Percentiles rank a stretch among this genome's conserved stretches.
phyloP scores from a whole-genome alignment of 1,140 invertebrate genomes.

The Paramacrobiotus metropolitanus region DNA sequence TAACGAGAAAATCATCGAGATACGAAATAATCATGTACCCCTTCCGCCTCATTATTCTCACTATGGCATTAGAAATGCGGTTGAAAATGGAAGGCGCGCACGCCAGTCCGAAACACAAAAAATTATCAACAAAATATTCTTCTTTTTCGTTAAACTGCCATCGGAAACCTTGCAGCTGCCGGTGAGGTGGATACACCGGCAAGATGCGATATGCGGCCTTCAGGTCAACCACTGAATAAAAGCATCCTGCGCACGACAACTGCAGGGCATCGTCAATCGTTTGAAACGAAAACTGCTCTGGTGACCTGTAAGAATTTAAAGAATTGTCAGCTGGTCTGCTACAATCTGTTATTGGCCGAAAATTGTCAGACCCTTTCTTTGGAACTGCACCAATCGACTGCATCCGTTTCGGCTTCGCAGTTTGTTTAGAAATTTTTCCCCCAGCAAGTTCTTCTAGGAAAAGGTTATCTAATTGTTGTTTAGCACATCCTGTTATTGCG shows the following conservation, averaged over 20 bases:
- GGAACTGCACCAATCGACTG: neutral
- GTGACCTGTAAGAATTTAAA: neutral
- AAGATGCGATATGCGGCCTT: neutral
- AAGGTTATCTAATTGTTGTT: no score
- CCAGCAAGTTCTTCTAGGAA: no score
- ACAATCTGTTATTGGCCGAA: neutral
- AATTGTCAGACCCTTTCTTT: neutral
- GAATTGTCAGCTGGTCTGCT: neutral
- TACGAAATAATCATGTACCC: neutral
- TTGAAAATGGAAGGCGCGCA: neutral
- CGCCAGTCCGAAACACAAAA: neutral
- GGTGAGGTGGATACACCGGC: neutral
- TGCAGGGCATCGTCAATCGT: neutral
- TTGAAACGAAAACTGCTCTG: neutral
- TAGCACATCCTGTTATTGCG: no score
- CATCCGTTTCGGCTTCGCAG: neutral
- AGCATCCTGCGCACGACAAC: neutral
- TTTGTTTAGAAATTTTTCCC: neutral
- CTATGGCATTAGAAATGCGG: neutral
- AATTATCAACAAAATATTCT: neutral
- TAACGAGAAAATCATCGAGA: neutral
- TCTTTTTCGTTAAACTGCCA: constrained; percentile 6
- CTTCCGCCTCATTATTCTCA: neutral
- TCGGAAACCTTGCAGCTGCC: neutral
- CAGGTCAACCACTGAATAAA: neutral